Evolutionary conservation across 1,140 invertebrate species (phyloP).

Genomic region (Saxidomus purpurata): DNA sequence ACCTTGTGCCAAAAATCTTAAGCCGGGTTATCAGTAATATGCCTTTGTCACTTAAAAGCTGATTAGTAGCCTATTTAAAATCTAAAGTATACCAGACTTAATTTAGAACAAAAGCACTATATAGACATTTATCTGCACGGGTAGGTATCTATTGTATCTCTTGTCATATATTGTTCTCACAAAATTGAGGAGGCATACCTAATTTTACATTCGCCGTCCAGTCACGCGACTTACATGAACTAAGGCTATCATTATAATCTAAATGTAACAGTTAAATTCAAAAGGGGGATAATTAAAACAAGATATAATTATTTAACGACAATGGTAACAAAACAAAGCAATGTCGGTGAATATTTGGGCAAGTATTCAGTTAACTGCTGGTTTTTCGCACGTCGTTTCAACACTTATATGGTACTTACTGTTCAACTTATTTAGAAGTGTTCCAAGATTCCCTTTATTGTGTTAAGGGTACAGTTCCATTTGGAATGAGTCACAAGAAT

Average conservation of each 20-base stretch:
- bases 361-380: too few relatives aligned
- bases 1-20: neutral
- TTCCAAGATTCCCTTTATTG: too few relatives aligned
- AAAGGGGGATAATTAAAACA: too few relatives aligned
- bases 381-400: too few relatives aligned
- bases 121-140: neutral
- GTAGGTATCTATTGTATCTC: neutral
- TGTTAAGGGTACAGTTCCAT: too few relatives aligned
- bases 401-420: too few relatives aligned
- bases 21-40: neutral
- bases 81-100: conserved; percentile 12
- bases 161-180: conserved; percentile 1
- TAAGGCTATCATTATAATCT: neutral
- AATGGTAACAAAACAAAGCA: too few relatives aligned
- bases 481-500: too few relatives aligned
- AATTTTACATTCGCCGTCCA: neutral
- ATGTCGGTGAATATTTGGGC: too few relatives aligned
- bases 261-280: neutral
- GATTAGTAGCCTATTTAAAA: neutral
- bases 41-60: neutral
- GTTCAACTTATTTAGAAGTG: too few relatives aligned
- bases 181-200: neutral
- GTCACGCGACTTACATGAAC: neutral
- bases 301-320: too few relatives aligned
- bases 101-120: conserved; percentile 2